Percentiles rank a stretch among this genome's conserved stretches.
Conservation (phyloP, 2,888 invertebrate species). For the Tachina fera region DNA sequence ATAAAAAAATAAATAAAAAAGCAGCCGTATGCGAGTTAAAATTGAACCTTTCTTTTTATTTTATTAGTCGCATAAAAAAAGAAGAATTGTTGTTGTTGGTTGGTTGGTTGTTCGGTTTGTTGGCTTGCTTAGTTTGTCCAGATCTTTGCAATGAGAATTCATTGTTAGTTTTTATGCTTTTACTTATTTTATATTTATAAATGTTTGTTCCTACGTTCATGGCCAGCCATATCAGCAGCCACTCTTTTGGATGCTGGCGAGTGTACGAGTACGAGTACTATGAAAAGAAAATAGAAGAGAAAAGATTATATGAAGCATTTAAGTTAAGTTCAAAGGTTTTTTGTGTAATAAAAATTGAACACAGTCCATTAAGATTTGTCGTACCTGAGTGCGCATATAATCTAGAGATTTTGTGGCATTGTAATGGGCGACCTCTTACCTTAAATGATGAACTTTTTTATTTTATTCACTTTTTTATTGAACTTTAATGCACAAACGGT, state of each 20-base stretch:
- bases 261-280: conserved; percentile 5
- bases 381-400: conserved; percentile 77
- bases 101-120: conserved; percentile 6
- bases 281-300: conserved; percentile 5
- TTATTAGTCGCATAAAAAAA: conserved; percentile 17
- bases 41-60: conserved; percentile 64
- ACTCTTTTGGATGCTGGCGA: conserved; percentile 3
- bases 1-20: conserved; percentile 54
- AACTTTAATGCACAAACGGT: conserved; percentile 18
- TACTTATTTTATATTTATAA: conserved; percentile 7
- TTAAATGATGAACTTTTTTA: conserved; percentile 48
- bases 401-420: conserved; percentile 70
- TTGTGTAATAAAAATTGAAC: conserved; percentile 77
- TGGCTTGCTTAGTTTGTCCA: conserved; percentile 15
- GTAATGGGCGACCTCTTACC: conserved; percentile 67
- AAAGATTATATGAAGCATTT: conserved; percentile 62
- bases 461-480: conserved; percentile 36
- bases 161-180: conserved; percentile 27
- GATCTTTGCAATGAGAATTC: conserved; percentile 6
- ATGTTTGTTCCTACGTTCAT: conserved; percentile 24
- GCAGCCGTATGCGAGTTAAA: conserved; percentile 50
- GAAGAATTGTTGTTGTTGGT: conserved; percentile 41
- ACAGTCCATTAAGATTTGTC: conserved; percentile 78
- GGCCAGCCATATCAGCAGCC: conserved; percentile 17
- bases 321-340: conserved; percentile 71